Evolutionary conservation across 2,113 vertebrate genomes (phyloP).

Genomic region (Numenius arquata): DNA sequence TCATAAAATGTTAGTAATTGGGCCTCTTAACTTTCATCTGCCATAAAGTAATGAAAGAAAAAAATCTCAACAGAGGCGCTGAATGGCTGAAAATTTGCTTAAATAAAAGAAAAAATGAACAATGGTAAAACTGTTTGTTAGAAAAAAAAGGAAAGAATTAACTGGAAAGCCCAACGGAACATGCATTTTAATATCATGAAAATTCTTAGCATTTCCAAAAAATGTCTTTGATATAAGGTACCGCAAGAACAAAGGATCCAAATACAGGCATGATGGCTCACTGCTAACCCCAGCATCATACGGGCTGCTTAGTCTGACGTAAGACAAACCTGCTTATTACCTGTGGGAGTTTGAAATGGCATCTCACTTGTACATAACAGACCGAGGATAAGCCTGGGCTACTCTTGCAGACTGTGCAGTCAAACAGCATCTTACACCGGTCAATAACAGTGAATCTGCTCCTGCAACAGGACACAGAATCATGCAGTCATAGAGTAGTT

Average conservation of each 20-base stretch:
- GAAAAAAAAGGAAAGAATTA: background rate
- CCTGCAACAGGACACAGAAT: background rate
- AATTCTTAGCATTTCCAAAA: slow-evolving; percentile 42
- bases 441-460: background rate
- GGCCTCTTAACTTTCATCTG: slow-evolving; percentile 69
- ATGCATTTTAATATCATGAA: slow-evolving; percentile 53
- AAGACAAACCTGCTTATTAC: background rate
- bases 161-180: slow-evolving; percentile 22
- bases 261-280: background rate
- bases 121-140: slow-evolving; percentile 45
- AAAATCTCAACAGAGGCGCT: slow-evolving; percentile 23
- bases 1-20: slow-evolving; percentile 74
- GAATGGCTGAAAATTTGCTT: slow-evolving; percentile 59
- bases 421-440: background rate
- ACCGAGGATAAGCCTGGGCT: background rate
- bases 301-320: background rate
- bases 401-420: background rate
- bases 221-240: background rate
- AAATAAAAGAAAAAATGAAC: slow-evolving; percentile 41
- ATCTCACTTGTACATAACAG: background rate
- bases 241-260: slow-evolving; percentile 20
- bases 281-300: background rate
- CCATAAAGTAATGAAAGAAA: slow-evolving; percentile 67
- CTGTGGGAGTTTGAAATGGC: background rate
- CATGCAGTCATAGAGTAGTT: background rate